A percentile compares a stretch with the other conserved stretches of the same genome.
phyloP scores from a whole-genome alignment of 92 coral and sea anemone species.

The Scolanthus callimorphus region DNA sequence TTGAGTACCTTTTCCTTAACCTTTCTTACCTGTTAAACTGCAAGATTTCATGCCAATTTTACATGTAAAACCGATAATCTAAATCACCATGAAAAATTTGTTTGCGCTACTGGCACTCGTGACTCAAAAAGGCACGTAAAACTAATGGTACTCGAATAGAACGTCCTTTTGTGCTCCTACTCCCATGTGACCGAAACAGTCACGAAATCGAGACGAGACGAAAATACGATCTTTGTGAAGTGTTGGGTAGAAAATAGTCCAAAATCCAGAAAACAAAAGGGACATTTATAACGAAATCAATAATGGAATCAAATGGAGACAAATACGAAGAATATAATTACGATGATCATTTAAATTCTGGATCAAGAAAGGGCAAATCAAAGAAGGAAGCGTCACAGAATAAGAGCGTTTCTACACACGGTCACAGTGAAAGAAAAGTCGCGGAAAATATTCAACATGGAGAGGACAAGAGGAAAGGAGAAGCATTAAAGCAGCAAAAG shows the following conservation, averaged over 20 bases:
- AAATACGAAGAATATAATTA: constrained; percentile 87
- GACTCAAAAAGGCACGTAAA: too few relatives aligned
- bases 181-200: too few relatives aligned
- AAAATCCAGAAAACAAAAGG: not conserved
- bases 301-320: constrained; percentile 57
- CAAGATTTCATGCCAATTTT: too few relatives aligned
- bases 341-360: constrained; percentile 74
- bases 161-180: too few relatives aligned
- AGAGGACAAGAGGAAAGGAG: constrained; percentile 90
- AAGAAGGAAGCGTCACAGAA: constrained; percentile 92
- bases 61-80: too few relatives aligned
- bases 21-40: too few relatives aligned
- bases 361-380: constrained; percentile 67
- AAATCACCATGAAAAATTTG: too few relatives aligned
- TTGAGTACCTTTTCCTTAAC: too few relatives aligned
- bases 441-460: constrained; percentile 94
- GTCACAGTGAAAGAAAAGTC: constrained; percentile 74
- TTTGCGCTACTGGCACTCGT: too few relatives aligned
- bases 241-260: not conserved
- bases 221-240: not conserved
- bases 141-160: too few relatives aligned
- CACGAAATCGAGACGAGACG: too few relatives aligned
- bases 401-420: constrained; percentile 50
- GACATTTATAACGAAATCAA: not conserved
- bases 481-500: constrained; percentile 20